Evolutionary conservation across 2,797 vertebrate genomes (phyloP).

Genomic region (Pseudotriccus pelzelni): DNA sequence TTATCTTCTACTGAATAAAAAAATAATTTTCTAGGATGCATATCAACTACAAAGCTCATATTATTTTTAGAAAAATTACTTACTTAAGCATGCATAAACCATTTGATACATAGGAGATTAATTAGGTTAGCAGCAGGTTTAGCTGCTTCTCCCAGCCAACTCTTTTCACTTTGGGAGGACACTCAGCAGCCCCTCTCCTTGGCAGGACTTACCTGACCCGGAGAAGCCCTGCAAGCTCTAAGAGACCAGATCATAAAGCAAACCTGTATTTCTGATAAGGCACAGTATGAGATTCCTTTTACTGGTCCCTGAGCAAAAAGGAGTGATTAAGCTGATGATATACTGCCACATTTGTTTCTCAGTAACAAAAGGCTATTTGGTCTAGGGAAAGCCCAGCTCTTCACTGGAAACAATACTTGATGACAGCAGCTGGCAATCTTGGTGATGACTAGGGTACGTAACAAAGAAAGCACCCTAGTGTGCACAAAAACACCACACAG

Average conservation of each 20-base stretch:
- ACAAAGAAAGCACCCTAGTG: not conserved
- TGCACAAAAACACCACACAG: not conserved
- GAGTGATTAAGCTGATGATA: not conserved
- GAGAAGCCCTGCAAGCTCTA: not conserved
- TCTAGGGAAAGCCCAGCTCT: not conserved
- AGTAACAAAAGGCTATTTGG: not conserved
- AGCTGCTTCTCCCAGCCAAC: not conserved
- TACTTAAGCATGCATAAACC: not conserved
- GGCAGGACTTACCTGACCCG: not conserved
- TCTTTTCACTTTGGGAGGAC: not conserved
- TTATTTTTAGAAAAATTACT: not conserved
- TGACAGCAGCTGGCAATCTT: not conserved
- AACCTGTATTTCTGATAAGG: not conserved
- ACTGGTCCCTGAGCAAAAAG: not conserved
- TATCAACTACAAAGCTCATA: not conserved
- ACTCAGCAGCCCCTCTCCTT: not conserved
- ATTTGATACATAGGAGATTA: not conserved
- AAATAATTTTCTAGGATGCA: not conserved
- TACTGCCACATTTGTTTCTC: not conserved
- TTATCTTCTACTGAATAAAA: not conserved
- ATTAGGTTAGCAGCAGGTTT: not conserved
- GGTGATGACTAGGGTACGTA: not conserved
- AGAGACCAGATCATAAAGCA: not conserved
- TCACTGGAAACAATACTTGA: not conserved
- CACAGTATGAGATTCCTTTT: not conserved